Base-by-base conservation (phyloP, 2,113 vertebrate genomes). In the Athene cunicularia region DNA sequence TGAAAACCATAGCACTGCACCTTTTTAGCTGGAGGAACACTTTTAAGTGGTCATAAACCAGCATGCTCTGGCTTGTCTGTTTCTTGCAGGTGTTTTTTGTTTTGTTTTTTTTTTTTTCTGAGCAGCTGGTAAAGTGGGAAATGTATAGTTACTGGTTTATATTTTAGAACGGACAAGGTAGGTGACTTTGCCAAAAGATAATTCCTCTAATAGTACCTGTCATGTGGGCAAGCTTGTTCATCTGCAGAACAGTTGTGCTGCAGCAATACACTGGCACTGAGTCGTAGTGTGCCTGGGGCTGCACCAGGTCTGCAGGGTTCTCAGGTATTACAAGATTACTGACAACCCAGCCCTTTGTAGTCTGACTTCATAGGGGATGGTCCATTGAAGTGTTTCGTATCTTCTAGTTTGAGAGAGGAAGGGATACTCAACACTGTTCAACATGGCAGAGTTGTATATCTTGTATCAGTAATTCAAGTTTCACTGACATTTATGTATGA, bases 321-420 rank as follows among this genome's bases (percentile, higher is more conserved):
- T 28, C 26, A 43, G 22, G 8, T 30, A 3, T 30, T 33, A 17
- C 8, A 50, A 43, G 32, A n/a, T 50, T n/a, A 24, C 43, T 53
- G 33, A 39, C 14, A 22, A 12, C 11, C 1, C 2, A 63, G 28
- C 33, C 14, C 28, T 52, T 50, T 56, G 45, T 35, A 11, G 15
- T 28, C 39, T 53, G 64, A 52, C 26, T 18, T 35, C 0, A 2
- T 19, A 56, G 20, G 35, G 26, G 12, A 16, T 23, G 8, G 27
- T 13, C 19, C 2, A 0, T 26, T 26, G 28, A 23, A 47, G 7
- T 32, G 24, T 13, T 41, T 45, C 11, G 39, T n/a, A 28, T 56
- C 39, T 49, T 60, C 17, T 35, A 30, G 30, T 33, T 9, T 0
- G 0, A n/a, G 39, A 27, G 39, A n/a, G 26, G 4, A 5, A 24